Evolutionary conservation across 2,797 vertebrate species (phyloP), one percentile per base, ranked within the genome.

Genomic region (Hypotaenidia philippensis): DNA sequence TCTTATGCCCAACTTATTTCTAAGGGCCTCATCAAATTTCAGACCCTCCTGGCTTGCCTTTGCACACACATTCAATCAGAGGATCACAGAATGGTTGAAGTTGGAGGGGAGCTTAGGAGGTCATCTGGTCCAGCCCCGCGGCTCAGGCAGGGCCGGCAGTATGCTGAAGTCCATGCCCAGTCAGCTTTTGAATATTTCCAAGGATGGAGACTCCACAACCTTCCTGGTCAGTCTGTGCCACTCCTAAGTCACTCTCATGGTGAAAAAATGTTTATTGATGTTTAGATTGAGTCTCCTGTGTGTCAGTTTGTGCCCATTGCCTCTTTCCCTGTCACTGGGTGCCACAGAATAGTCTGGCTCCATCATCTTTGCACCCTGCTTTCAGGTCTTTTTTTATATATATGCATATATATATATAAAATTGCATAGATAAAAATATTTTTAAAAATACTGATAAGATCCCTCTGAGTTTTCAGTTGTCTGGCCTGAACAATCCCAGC

Each of bases 61-160:
- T 85, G 29, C 32, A 53, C 13, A 7, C 17, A 26, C 23, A 7
- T 23, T 76, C 34, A 11, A 26, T 59, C 41, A 36, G 22, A 59
- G 53, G 50, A 31, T 32, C 6, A 36, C 26, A 59, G 53, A 55
- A 31, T 31, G 7, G 2, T 40, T 60, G 47, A 44, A 34, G 11
- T 23, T 72, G 40, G 26, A 60, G 59, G 44, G 34, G 49, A 21
- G 17, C 19, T 50, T 29, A 57, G 44, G 19, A 69, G 25, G n/a
- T 59, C 1, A 0, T 22, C 34, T 32, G 9, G 20, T 72, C 7
- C 55, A 64, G 1, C 18, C 4, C 2, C 10, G 4, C 5, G 5
- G 27, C 44, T 55, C 22, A 44, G 74, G n/a, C 34, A 59, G 29
- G n/a, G n/a, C 44, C 57, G 49, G 19, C 31, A 71, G 29, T 49